Conservation (phyloP, 2,113 vertebrate genomes). For the Catharus fuscescens region DNA sequence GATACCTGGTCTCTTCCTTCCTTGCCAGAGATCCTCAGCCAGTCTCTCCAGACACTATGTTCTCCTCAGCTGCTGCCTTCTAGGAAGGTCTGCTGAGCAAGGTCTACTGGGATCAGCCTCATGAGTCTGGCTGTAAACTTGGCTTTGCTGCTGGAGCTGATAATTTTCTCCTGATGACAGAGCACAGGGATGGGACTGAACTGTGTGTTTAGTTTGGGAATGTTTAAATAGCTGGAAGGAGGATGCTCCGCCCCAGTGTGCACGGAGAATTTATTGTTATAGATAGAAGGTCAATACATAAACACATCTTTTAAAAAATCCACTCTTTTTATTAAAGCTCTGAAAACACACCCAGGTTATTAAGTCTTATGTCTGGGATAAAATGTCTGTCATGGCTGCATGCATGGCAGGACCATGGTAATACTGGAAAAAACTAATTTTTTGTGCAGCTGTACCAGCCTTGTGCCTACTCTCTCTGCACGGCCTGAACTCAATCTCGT, state of each 20-base stretch:
- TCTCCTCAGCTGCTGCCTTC: not conserved
- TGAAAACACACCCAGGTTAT: not conserved
- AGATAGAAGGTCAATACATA: not conserved
- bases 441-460: not conserved
- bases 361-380: not conserved
- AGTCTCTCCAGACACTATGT: not conserved
- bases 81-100: not conserved
- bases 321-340: not conserved
- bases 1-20: not conserved
- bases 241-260: not conserved
- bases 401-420: not conserved
- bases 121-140: not conserved
- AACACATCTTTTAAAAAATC: not conserved
- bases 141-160: not conserved
- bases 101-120: not conserved
- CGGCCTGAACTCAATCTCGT: not conserved
- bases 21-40: not conserved
- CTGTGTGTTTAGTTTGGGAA: not conserved
- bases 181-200: not conserved
- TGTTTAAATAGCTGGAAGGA: not conserved
- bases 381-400: not conserved
- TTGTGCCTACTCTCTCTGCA: not conserved
- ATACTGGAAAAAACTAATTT: not conserved
- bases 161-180: not conserved
- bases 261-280: not conserved